Evolutionary conservation across 37 sponge, comb jelly and placozoan genomes (phyloP).

Genomic region (Hormiphora californensis): DNA sequence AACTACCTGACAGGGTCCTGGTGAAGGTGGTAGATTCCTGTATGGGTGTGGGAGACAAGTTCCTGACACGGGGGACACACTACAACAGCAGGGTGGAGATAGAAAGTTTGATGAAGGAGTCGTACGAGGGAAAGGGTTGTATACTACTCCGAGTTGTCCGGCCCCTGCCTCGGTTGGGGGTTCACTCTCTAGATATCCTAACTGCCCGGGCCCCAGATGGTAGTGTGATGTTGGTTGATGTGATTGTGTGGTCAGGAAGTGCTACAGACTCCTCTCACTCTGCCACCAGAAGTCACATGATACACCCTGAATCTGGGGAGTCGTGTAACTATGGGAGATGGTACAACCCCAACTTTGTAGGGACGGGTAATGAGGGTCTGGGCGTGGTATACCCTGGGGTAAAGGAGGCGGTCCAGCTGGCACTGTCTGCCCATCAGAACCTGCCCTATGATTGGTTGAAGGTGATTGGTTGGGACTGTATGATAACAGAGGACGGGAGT

Average conservation of each 20-base stretch:
- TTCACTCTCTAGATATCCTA: constrained; percentile 51
- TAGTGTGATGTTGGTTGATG: neutral
- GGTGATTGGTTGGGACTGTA: constrained; percentile 50
- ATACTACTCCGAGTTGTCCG: neutral
- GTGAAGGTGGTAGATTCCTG: constrained; percentile 32
- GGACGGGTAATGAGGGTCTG: neutral
- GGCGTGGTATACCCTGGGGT: constrained; percentile 36
- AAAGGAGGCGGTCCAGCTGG: neutral
- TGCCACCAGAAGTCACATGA: constrained; percentile 6
- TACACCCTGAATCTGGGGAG: neutral
- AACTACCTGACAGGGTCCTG: too few species aligned
- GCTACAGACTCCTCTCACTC: constrained; percentile 8
- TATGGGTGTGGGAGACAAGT: constrained; percentile 38
- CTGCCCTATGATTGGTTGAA: constrained; percentile 29
- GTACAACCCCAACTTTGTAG: constrained; percentile 45
- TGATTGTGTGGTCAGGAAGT: constrained; percentile 6
- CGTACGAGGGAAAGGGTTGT: neutral
- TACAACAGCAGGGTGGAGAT: neutral
- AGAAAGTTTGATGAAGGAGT: neutral
- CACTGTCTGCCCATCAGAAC: neutral
- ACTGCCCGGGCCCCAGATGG: neutral
- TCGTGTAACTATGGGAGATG: neutral
- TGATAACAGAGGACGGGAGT: neutral
- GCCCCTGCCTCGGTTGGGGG: neutral
- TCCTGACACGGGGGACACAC: neutral